Percentiles rank a stretch among this genome's conserved stretches.
Conservation (phyloP, 2,888 invertebrate genomes). For the Phengaris arion region DNA sequence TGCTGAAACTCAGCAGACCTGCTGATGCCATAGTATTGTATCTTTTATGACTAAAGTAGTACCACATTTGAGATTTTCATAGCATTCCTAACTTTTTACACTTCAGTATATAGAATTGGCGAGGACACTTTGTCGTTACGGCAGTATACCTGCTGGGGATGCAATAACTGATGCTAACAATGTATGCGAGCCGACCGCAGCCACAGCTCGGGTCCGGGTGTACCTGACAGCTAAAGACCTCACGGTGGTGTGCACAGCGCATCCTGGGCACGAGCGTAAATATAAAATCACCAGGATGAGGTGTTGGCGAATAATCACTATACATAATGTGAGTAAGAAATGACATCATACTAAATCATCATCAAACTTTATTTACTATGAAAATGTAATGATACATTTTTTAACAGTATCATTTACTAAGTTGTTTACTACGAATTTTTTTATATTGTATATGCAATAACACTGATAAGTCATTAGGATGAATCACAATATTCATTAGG, state of each 20-base stretch:
- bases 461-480: background rate
- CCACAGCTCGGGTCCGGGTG: conserved; percentile 76
- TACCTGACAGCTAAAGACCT: conserved; percentile 93
- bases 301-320: conserved; percentile 97
- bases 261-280: conserved; percentile 87
- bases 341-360: conserved; percentile 3
- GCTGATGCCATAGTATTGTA: too few species aligned
- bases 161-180: conserved; percentile 61
- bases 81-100: conserved; percentile 25
- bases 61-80: background rate
- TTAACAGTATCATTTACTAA: too few species aligned
- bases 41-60: background rate
- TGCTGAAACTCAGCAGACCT: too few species aligned
- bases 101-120: conserved; percentile 91
- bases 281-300: conserved; percentile 98
- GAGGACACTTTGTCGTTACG: conserved; percentile 91
- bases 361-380: background rate
- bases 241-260: conserved; percentile 82
- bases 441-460: background rate
- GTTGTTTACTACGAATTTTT: too few species aligned
- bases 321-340: conserved; percentile 81
- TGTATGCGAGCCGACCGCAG: conserved; percentile 48
- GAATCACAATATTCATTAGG: background rate
- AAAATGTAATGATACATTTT: too few species aligned
- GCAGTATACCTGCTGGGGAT: conserved; percentile 83